phyloP scores from a whole-genome alignment of 2,888 invertebrate species.

The Sceliomorpha sp. region DNA sequence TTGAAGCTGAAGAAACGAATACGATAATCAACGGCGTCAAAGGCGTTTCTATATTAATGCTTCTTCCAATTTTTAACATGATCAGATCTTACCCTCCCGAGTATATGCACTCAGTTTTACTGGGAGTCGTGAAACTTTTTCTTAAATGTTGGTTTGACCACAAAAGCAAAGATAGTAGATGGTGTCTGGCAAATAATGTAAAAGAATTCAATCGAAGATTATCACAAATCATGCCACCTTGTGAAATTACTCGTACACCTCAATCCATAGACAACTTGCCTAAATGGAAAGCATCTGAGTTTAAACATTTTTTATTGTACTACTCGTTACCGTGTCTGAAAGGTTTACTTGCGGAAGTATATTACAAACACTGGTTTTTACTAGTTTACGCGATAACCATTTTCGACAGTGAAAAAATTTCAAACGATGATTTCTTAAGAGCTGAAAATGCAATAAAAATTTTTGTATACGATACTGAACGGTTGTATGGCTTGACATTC shows the following conservation, averaged over 20 bases:
- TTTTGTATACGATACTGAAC: conserved; percentile 39
- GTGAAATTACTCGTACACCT: conserved; percentile 31
- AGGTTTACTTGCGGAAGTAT: conserved; percentile 22
- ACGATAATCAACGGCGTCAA: conserved; percentile 39
- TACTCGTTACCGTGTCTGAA: conserved; percentile 47
- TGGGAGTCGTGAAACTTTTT: conserved; percentile 43
- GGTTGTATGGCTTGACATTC: conserved; percentile 26
- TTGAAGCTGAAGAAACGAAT: conserved; percentile 1
- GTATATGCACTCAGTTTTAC: conserved; percentile 43
- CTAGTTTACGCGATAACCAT: no score
- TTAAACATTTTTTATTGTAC: conserved; percentile 41
- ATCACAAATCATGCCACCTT: conserved; percentile 17
- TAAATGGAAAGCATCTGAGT: conserved; percentile 44
- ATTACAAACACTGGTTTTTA: conserved; percentile 40
- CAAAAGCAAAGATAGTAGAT: conserved; percentile 7
- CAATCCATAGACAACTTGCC: conserved; percentile 15
- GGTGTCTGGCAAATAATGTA: conserved; percentile 17
- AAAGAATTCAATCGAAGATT: conserved; percentile 20
- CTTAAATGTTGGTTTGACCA: conserved; percentile 24
- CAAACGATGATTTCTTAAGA: conserved; percentile 10
- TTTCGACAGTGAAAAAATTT: conserved; percentile 26
- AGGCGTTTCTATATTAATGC: conserved; percentile 14
- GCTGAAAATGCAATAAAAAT: conserved; percentile 21
- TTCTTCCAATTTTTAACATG: conserved; percentile 33
- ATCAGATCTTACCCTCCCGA: conserved; percentile 41